Evolutionary conservation across 1,140 invertebrate species (phyloP), one percentile per base, ranked within the genome.

Genomic region (Procambarus virginalis): DNA sequence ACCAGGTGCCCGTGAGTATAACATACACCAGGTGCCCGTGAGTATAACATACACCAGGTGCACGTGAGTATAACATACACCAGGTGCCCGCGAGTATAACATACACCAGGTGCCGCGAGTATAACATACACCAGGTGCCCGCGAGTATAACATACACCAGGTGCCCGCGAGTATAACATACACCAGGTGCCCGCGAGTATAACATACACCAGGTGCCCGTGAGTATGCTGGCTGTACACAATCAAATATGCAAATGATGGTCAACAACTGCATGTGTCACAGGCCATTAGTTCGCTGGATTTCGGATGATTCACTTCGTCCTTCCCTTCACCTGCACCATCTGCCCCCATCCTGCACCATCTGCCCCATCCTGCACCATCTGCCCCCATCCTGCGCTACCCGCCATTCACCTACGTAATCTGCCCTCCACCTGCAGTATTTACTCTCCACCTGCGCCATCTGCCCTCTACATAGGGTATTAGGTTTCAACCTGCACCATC

Each of bases 271-370:
- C 80, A 68, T 17, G 80, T 82, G 80, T 68, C 80, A 82, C 55
- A 68, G 58, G 46, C 51, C 80, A 82, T 82, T 82, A 82, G 80
- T 82, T 46, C 12, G 22, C 80, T 68, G 80, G 80, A 68, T 60
- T 82, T 82, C 60, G 68, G 80, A 60, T 82, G 80, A 82, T 46
- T 82, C 80, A 82, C 22, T 9, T 14, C 45, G 12, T 22, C 68
- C 45, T n/a, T 51, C 76, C 76, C 76, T 49, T 1, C 75, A 12
- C 48, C 48, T 49, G 10, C 22, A 10, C 8, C 20, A 45, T 17
- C 75, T 77, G 5, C 48, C 75, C 12, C 10, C 8, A 17, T 14
- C 51, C 80, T 82, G 12, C 12, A 6, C n/a, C 10, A 3, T 45
- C 68, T 34, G 75, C 83, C 46, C 77, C 51, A 10, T 5, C 55